Percentiles rank a stretch among this genome's conserved stretches.
phyloP scores from a whole-genome alignment of 2,113 vertebrate species.

The Colinus virginianus region DNA sequence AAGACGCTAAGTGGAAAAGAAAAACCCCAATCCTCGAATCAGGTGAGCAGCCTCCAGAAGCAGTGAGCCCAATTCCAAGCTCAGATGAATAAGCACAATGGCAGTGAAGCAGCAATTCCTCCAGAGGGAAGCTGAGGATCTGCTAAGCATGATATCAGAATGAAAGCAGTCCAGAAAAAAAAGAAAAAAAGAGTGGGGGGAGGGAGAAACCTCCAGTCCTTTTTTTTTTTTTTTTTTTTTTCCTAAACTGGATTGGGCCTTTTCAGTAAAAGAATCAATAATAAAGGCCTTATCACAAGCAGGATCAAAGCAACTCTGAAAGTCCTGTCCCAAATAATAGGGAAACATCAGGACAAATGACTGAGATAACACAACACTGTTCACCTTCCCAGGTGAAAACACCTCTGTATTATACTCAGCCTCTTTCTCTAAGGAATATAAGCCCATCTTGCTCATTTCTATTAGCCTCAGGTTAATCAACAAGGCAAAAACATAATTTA shows the following conservation, averaged over 20 bases:
- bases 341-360: background rate
- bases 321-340: background rate
- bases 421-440: background rate
- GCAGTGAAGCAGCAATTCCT: background rate
- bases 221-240: background rate
- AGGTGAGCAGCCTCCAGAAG: background rate
- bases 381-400: background rate
- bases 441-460: background rate
- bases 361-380: background rate
- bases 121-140: background rate
- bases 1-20: too few species aligned
- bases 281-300: background rate
- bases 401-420: rapidly evolving
- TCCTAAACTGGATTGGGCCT: background rate
- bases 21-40: background rate
- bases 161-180: background rate
- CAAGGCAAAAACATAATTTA: background rate
- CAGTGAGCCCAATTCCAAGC: background rate
- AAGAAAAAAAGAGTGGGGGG: background rate
- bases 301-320: background rate
- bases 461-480: background rate
- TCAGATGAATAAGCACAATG: background rate
- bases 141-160: background rate
- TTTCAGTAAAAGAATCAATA: background rate
- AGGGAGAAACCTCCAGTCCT: background rate